phyloP scores from a whole-genome alignment of 2,113 vertebrate species.

The Perccottus glenii region DNA sequence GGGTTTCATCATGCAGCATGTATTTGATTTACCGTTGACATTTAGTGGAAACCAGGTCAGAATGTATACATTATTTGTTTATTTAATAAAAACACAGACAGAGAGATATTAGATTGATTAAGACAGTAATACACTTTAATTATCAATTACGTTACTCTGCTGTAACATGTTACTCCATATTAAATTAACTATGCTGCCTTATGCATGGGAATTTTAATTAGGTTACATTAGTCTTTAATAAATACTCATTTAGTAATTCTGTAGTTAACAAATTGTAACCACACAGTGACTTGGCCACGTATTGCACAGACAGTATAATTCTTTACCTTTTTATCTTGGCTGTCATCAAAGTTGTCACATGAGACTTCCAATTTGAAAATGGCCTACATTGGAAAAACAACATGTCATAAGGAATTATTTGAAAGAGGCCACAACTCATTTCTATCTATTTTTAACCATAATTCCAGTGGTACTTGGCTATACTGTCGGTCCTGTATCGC shows the following conservation, averaged over 20 bases:
- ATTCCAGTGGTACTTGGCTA: conserved; percentile 24
- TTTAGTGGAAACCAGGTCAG: conserved; percentile 1
- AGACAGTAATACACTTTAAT: conserved; percentile 9
- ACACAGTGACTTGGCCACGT: background rate
- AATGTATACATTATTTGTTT: background rate
- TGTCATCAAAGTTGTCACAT: conserved; percentile 25
- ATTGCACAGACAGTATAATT: background rate
- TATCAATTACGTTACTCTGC: conserved; percentile 4
- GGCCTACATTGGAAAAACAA: conserved; percentile 44
- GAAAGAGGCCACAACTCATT: conserved; percentile 35
- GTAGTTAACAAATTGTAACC: background rate
- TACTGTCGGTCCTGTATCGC: conserved; percentile 22
- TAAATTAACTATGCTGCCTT: conserved; percentile 3
- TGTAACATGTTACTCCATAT: background rate
- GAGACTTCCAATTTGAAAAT: conserved; percentile 42
- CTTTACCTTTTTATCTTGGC: background rate
- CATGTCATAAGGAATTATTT: conserved; percentile 57
- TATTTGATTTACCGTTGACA: background rate
- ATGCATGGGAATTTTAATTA: background rate
- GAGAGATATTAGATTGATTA: conserved; percentile 1
- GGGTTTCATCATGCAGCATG: background rate
- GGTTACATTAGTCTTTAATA: background rate
- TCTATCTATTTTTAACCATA: conserved; percentile 56
- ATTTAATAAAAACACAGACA: too few species aligned
- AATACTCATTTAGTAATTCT: background rate